Evolutionary conservation across 2,113 vertebrate genomes (phyloP).

Genomic region (Oreochromis spilurus): DNA sequence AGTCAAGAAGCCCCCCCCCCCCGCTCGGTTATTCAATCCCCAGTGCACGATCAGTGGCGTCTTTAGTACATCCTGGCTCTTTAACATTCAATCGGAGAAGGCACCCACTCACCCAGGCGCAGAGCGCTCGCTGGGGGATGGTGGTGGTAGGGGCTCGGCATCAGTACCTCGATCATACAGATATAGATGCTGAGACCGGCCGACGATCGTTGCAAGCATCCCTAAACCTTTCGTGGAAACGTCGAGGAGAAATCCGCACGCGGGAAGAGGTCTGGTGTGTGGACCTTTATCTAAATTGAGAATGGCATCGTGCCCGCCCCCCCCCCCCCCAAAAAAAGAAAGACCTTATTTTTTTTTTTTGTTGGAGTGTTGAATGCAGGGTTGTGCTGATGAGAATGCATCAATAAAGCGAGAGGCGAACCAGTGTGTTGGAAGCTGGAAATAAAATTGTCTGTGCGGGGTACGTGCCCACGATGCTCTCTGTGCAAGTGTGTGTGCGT

Average conservation of each 20-base stretch:
- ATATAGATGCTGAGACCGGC: not conserved
- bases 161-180: not conserved
- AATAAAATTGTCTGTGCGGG: constrained; percentile 6
- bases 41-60: constrained; percentile 16
- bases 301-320: not conserved
- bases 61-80: constrained; percentile 47
- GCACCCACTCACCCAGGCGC: constrained; percentile 44
- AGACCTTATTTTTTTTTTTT: not conserved
- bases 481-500: not conserved
- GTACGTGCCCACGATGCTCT: not conserved
- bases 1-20: not conserved
- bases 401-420: not conserved
- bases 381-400: not conserved
- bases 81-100: constrained; percentile 58
- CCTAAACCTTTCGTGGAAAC: not conserved
- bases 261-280: not conserved
- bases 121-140: constrained; percentile 8
- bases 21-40: not conserved
- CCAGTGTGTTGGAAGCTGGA: not conserved
- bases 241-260: not conserved
- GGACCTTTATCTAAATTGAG: constrained; percentile 1
- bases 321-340: too few species aligned
- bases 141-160: not conserved
- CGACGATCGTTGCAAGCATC: not conserved
- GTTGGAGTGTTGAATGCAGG: not conserved